A percentile compares a stretch with the other conserved stretches of the same genome.
Conservation (phyloP, 64 coral and sea anemone species). For the Actinia tenebrosa region DNA sequence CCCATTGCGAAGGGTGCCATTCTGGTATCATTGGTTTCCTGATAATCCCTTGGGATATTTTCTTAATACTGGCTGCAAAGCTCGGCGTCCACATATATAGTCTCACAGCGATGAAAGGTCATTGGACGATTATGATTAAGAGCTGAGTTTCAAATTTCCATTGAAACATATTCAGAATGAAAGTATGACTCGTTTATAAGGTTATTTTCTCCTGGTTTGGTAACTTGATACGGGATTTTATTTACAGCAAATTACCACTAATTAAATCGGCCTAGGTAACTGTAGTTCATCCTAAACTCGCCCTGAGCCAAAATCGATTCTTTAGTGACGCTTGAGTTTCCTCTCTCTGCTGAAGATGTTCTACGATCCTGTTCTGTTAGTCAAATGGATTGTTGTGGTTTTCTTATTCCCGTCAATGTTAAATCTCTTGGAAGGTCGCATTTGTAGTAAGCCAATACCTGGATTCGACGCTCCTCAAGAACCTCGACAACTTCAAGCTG, state of each 20-base stretch:
- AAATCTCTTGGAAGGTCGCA: neutral
- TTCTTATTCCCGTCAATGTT: neutral
- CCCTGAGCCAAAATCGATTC: neutral
- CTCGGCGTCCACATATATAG: neutral
- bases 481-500: neutral
- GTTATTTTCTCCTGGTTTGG: neutral
- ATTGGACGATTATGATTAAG: neutral
- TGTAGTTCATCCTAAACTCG: neutral
- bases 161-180: neutral
- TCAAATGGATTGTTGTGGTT: neutral
- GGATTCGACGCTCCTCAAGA: neutral
- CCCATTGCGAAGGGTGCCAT: too few relatives aligned
- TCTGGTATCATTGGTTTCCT: too few relatives aligned
- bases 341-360: neutral
- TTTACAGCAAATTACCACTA: neutral
- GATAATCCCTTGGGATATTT: too few relatives aligned
- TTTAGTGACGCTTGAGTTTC: neutral
- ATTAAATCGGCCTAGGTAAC: neutral
- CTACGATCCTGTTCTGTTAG: neutral
- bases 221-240: neutral
- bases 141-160: neutral
- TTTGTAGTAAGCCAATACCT: neutral
- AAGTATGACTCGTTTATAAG: neutral
- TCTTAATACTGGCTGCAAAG: too few relatives aligned
- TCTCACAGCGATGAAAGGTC: neutral